These are phyloP conservation scores for Labia minor DNA, from an alignment of 2,888 invertebrate genomes.

Conservation along the genomic window DNA sequence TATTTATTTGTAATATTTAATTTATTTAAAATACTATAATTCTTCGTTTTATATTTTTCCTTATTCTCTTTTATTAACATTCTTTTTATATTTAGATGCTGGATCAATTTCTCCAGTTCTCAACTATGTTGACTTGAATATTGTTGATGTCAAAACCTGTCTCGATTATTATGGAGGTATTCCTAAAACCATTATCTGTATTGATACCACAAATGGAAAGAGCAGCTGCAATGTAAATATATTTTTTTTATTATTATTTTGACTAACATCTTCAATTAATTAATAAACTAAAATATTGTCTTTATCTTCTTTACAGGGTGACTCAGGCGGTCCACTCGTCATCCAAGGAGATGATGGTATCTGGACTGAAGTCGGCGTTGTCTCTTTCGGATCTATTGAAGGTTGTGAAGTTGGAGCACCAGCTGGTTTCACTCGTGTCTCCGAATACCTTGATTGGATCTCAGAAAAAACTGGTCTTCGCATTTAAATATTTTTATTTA, in stretches of 20 bases:
- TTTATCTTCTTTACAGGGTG: neutral
- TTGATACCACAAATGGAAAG: neutral
- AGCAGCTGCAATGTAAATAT: neutral
- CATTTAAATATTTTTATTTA: neutral
- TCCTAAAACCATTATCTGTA: neutral
- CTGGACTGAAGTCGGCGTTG: neutral
- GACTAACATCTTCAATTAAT: too few relatives aligned
- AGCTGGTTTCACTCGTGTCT: neutral
- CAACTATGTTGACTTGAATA: neutral
- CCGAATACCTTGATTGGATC: neutral
- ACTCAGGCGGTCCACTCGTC: conserved; percentile 14
- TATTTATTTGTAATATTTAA: too few relatives aligned
- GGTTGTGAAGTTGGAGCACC: neutral
- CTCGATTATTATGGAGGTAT: neutral
- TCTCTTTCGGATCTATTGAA: neutral
- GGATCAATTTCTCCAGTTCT: neutral
- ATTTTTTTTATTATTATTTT: too few relatives aligned
- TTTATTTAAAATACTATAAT: too few relatives aligned
- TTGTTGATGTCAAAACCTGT: neutral
- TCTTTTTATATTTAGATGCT: neutral
- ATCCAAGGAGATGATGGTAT: neutral
- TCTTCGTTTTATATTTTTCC: too few relatives aligned
- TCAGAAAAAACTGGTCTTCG: neutral
- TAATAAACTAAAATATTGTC: neutral
- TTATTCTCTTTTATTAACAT: too few relatives aligned